Evolutionary conservation across 2,797 vertebrate genomes (phyloP), one percentile per base, ranked within the genome.

Genomic region (Hafferia zeledoni): DNA sequence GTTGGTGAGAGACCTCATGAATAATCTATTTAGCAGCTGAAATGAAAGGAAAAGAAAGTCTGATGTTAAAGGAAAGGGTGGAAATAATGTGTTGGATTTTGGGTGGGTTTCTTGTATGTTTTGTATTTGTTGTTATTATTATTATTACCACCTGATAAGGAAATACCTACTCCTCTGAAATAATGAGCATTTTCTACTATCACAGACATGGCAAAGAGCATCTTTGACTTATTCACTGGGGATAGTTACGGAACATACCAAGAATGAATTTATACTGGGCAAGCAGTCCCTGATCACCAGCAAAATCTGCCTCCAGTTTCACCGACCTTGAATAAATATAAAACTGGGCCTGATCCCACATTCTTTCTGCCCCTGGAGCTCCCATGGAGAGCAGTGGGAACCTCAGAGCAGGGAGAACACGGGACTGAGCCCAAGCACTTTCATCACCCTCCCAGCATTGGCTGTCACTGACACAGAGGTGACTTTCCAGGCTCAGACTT

Each of bases 21-120:
- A 95, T 94, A 94, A 94, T 90, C 95, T 95, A 27, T 81, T 92
- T 72, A 89, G 84, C 65, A 83, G 70, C 84, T 88, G 79, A 28
- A 79, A 63, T 59, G 71, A 68, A 87, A 91, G 74, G 46, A 64
- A 77, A 74, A 46, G 61, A 63, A 43, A 78, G 75, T 46, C 50
- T 71, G 75, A 70, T 53, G 59, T 79, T 74, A 92, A 75, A 94
- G 89, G 82, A 93, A 78, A 72, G 16, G 53, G 68, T 11, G 19
- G 60, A 92, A 87, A 87, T 55, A 43, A 61, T 0, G 12, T 0
- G 0, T 23, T 14, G 5, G 57, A 47, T 10, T 75, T 30, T 0
- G 5, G 44, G 72, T 44, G 88, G 55, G 24, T 2, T 33, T 33
- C 67, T 23, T 53, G 37, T 30, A 30, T 47, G 56, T 9, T 83